phyloP scores from a whole-genome alignment of 2,113 vertebrate species.

The Protobothrops flavoviridis region DNA sequence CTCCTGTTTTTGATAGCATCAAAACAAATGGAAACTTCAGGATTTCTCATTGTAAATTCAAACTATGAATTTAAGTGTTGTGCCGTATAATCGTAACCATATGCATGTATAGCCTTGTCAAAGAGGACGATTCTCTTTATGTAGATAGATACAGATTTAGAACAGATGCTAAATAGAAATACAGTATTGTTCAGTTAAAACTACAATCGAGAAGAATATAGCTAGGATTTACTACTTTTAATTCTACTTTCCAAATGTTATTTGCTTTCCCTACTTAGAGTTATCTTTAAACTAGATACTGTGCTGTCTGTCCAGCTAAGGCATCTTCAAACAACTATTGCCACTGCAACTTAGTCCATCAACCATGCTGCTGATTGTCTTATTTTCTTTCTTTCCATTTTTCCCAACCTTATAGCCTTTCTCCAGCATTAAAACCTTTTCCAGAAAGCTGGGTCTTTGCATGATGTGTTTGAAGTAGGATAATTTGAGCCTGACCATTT shows the following conservation, averaged over 20 bases:
- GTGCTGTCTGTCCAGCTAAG: not conserved
- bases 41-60: not conserved
- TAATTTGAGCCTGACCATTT: not conserved
- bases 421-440: not conserved
- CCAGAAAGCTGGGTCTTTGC: not conserved
- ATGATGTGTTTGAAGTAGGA: not conserved
- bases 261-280: not conserved
- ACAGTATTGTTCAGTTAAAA: not conserved
- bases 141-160: not conserved
- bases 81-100: not conserved
- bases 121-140: not conserved
- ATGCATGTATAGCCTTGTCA: not conserved
- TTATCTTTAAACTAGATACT: not conserved
- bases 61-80: not conserved
- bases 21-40: not conserved
- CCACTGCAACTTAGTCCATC: not conserved
- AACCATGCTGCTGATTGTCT: not conserved
- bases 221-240: not conserved
- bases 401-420: not conserved
- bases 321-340: not conserved
- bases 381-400: not conserved
- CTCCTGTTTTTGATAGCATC: not conserved
- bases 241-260: not conserved
- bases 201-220: not conserved
- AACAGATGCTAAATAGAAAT: not conserved